Evolutionary conservation across 2,888 invertebrate species (phyloP).

Genomic region (Pristionchus fissidentatus): DNA sequence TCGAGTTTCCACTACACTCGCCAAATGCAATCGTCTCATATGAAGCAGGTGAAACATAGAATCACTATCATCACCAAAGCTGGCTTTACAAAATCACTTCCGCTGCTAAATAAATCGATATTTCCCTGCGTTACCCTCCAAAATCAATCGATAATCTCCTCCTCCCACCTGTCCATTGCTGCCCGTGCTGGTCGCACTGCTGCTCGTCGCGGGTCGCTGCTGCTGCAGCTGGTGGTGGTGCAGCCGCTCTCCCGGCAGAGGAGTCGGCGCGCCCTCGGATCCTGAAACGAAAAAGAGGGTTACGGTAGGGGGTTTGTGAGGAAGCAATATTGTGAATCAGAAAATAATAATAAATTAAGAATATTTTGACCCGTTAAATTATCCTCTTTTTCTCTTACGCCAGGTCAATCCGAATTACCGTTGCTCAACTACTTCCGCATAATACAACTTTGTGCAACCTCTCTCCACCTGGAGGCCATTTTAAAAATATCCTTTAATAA

Average conservation of each 20-base stretch:
- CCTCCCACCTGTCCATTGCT: constrained; percentile 62
- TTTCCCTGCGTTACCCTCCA: constrained; percentile 51
- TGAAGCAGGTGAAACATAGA: too few species aligned
- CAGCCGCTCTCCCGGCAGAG: constrained; percentile 68
- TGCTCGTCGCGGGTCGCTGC: constrained; percentile 58
- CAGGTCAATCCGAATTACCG: neutral
- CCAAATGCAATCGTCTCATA: too few species aligned
- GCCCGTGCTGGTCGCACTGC: constrained; percentile 45
- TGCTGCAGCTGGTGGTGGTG: constrained; percentile 32
- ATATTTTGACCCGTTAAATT: too few species aligned
- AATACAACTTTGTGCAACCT: too few species aligned
- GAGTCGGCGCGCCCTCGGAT: constrained; percentile 74
- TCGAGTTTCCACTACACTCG: too few species aligned
- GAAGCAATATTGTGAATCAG: too few species aligned
- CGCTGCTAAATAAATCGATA: too few species aligned
- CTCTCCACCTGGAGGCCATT: too few species aligned
- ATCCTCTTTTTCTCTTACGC: neutral
- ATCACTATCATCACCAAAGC: too few species aligned
- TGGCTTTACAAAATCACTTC: too few species aligned
- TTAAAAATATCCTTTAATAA: too few species aligned
- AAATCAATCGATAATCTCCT: neutral
- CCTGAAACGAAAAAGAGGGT: constrained; percentile 53
- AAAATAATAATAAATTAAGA: too few species aligned
- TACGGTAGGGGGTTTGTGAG: neutral
- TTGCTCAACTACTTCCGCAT: neutral